A percentile compares a stretch with the other conserved stretches of the same genome.
Conservation (phyloP, 2,888 invertebrate genomes). For the Dynastes grantii region DNA sequence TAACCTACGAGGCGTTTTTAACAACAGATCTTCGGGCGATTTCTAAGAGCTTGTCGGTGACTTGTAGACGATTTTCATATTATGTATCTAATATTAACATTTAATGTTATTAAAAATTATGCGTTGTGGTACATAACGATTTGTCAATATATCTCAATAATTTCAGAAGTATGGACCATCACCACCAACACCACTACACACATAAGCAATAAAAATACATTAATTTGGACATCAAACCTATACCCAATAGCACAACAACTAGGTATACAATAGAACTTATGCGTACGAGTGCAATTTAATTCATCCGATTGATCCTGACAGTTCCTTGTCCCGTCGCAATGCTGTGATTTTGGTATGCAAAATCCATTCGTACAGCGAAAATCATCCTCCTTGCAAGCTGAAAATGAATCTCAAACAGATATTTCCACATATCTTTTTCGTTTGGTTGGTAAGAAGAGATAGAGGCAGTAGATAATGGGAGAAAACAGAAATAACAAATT, state of each 20-base stretch:
- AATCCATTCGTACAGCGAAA: constrained; percentile 69
- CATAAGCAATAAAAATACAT: constrained; percentile 35
- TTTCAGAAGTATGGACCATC: constrained; percentile 38
- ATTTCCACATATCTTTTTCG: constrained; percentile 40
- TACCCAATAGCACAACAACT: constrained; percentile 28
- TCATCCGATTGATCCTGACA: constrained; percentile 76
- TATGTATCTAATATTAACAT: no score
- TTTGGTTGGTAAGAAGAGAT: constrained; percentile 40
- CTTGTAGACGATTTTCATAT: no score
- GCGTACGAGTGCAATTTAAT: constrained; percentile 64
- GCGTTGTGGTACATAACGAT: constrained; percentile 12
- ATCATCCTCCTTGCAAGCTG: constrained; percentile 65
- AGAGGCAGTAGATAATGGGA: constrained; percentile 46
- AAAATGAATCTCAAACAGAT: constrained; percentile 53
- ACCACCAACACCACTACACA: constrained; percentile 50
- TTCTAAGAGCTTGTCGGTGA: no score
- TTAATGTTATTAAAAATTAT: no score
- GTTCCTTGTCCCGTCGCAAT: constrained; percentile 74
- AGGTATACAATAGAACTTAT: constrained; percentile 51
- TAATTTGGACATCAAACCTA: constrained; percentile 28
- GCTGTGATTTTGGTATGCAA: constrained; percentile 65
- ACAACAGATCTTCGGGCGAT: no score
- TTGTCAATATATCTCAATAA: background rate
- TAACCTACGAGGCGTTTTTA: no score
- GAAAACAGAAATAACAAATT: constrained; percentile 17